Base-by-base conservation (phyloP, 2,888 invertebrate species). In the Tolmerus cingulatus region DNA sequence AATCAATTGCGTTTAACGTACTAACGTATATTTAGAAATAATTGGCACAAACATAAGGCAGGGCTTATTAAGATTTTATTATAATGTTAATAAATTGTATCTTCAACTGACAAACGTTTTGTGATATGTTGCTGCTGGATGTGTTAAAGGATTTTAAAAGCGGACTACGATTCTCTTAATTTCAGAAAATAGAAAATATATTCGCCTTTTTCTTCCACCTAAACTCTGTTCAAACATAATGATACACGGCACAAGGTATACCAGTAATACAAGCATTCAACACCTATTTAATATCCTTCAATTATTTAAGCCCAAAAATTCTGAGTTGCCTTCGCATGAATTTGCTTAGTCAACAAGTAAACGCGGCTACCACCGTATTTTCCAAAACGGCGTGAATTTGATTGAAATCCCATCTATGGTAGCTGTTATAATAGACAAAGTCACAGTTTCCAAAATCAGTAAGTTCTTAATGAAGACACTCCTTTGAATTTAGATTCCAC, bases 11-110 rank as follows among this genome's bases (percentile, higher is more conserved):
- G 37, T 57, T 40, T 37, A 85, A 74, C 74, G 40, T 82, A 82
- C 82, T 82, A 85, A 85, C 85, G 30, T 43, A 30, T 46, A 82
- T 85, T 46, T 85, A 74, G 74, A 85, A 85, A 12, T 30, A 85
- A 85, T 85, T 85, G 85, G 85, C 85, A 85, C 46, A 16, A 46
- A 85, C 27, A 46, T 40, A 77, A 37, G 77, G 86, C 86, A 86
- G 86, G 86, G 86, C 86, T 86, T 86, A 37, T 74, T 86, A 55
- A 76, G 23, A 66, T 12, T 12, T 66, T 27, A 66, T 27, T 12
- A 27, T 19, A 57, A 23, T 86, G 55, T 76, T 76, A 77, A 0
- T 76, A 30, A 86, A 51, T 51, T 51, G n/a, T 51, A 7, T n/a
- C 76, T 76, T 76, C 37, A n/a, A 76, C 76, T 37, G 19, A 66